Base-by-base conservation (phyloP, 2,888 invertebrate species). In the Willowsia nigromaculata region DNA sequence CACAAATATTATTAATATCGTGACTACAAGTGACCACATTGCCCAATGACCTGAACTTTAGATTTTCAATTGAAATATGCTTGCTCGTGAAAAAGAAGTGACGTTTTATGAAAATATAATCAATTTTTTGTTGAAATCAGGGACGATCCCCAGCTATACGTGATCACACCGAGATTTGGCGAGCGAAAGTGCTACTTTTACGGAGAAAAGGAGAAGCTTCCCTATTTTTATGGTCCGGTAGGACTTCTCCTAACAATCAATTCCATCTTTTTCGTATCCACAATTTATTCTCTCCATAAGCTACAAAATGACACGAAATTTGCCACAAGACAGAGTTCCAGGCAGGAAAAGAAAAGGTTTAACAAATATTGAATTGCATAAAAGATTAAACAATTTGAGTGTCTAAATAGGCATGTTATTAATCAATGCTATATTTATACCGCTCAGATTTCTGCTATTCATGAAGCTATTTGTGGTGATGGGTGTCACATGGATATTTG, bases 211-310 rank as follows among this genome's bases (percentile, higher is more conserved):
- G 97, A 97, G 94, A 96, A 97, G 90, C 95, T 97, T 92, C 96
- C 96, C 6, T 97, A 97, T 94, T 97, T 97, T 95, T 97, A 96
- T 94, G 97, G 97, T 7, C 97, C 97, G 9, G 96, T 98, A 91
- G 97, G 97, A 87, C 95, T 96, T 90, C 95, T 97, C 91, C 95
- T 97, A 92, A 95, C 96, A 92, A 95, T 97, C 91, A 97, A 97
- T 94, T 95, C 97, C 90, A 94, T 96, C 88, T 95, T 98, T 90
- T 97, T 97, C 94, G 93, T 95, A n/a, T 94, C 95, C 74, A 97
- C 97, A 0, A 96, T 96, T 0, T 93, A 95, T 82, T 96, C 96
- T 92, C 96, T 97, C 90, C 94, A 95, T 53, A 94, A 95, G 89
- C 95, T 96, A 88, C 95, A 95, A 93, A 95, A 95, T 92, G 96